A percentile compares a stretch with the other conserved stretches of the same genome.
Conservation (phyloP, 2,113 vertebrate species). For the Hyaena hyaena region DNA sequence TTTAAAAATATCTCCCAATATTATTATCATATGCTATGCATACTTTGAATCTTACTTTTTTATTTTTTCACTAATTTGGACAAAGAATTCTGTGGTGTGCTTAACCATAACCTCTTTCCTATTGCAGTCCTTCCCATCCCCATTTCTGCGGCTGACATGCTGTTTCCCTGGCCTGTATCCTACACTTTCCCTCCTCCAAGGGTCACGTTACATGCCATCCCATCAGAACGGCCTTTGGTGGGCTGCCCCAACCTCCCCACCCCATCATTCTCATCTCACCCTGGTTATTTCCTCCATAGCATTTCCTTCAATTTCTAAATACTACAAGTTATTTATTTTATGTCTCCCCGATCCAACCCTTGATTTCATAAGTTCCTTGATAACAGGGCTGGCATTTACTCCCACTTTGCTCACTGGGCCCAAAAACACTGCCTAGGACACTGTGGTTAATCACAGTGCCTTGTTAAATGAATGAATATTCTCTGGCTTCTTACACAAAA, state of each 20-base stretch:
- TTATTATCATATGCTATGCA: not conserved
- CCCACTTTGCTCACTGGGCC: not conserved
- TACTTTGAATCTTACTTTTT: not conserved
- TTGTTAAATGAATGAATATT: not conserved
- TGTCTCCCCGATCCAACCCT: not conserved
- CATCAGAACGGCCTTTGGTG: not conserved
- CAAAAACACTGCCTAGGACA: not conserved
- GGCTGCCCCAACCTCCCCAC: not conserved
- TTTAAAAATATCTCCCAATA: not conserved
- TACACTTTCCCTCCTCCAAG: not conserved
- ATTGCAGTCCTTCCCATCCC: not conserved
- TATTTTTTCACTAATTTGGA: not conserved
- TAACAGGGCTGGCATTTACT: not conserved
- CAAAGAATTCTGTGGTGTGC: no score
- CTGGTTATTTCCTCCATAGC: not conserved
- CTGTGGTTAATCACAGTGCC: not conserved
- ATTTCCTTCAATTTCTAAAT: not conserved
- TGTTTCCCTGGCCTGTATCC: no score
- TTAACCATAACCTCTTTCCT: no score
- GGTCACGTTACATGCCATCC: rapidly evolving
- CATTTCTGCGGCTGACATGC: rapidly evolving
- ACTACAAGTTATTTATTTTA: not conserved
- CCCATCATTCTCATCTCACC: no score
- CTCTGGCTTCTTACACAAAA: not conserved
- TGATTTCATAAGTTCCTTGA: not conserved